These are phyloP conservation scores for Neosilurus hyrtlii DNA, from an alignment of 2,797 vertebrate species.

Conservation along the genomic window DNA sequence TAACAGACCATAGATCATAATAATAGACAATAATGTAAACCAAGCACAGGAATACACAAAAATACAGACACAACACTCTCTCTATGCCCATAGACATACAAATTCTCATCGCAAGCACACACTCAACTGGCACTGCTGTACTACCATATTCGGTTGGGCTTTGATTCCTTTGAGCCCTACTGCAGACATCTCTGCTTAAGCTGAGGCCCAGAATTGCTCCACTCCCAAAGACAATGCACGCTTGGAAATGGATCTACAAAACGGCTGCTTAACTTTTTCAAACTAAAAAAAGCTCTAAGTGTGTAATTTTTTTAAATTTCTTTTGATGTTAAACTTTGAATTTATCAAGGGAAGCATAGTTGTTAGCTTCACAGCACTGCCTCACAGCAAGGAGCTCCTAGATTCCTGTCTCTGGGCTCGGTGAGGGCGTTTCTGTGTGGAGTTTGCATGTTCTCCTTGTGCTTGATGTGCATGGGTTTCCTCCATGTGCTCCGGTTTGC, in stretches of 20 bases:
- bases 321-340: background rate
- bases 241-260: constrained; percentile 32
- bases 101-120: background rate
- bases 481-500: too few species aligned
- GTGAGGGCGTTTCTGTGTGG: too few species aligned
- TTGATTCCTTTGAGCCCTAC: constrained; percentile 19
- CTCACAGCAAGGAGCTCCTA: too few species aligned
- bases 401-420: too few species aligned
- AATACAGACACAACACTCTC: background rate
- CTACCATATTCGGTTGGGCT: constrained; percentile 4
- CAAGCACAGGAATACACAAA: constrained; percentile 25
- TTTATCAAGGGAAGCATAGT: too few species aligned
- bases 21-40: constrained; percentile 10
- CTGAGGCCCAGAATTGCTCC: background rate
- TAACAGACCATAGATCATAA: background rate
- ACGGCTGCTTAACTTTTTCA: background rate
- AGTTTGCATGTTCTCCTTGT: too few species aligned
- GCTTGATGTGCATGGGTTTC: too few species aligned
- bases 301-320: too few species aligned
- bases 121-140: constrained; percentile 20
- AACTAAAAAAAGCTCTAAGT: background rate
- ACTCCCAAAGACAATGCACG: constrained; percentile 14
- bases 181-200: constrained; percentile 10
- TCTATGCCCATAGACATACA: background rate
- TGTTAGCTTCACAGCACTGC: too few species aligned